These are phyloP conservation scores for Neosalanx taihuensis DNA, from an alignment of 2,797 vertebrate species.

Conservation along the genomic window DNA sequence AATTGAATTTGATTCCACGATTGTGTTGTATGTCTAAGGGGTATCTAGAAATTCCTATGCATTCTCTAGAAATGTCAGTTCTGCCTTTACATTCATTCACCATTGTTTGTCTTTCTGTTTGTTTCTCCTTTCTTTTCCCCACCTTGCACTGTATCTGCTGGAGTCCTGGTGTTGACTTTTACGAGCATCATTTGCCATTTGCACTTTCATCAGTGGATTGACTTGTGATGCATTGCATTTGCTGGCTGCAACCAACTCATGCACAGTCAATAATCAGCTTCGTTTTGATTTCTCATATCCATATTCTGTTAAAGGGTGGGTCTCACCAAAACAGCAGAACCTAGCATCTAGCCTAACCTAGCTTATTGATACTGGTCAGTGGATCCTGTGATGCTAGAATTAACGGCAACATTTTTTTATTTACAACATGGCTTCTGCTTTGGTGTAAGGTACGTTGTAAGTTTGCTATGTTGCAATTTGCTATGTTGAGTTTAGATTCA, in stretches of 20 bases:
- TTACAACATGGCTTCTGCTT: neutral
- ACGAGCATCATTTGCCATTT: slow-evolving; percentile 21
- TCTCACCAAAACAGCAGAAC: slow-evolving; percentile 32
- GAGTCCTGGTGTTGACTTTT: slow-evolving; percentile 32
- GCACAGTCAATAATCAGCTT: slow-evolving; percentile 30
- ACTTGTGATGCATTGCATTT: slow-evolving; percentile 67
- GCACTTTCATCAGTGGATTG: slow-evolving; percentile 46
- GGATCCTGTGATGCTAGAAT: neutral
- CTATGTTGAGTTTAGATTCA: neutral
- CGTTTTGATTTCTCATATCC: slow-evolving; percentile 31
- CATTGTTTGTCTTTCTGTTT: slow-evolving; percentile 2
- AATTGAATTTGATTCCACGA: slow-evolving; percentile 24
- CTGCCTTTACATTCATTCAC: slow-evolving; percentile 2
- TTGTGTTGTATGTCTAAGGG: slow-evolving; percentile 29
- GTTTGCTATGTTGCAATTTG: neutral
- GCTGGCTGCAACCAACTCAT: slow-evolving; percentile 52
- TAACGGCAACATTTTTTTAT: neutral
- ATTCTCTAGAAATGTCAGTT: neutral
- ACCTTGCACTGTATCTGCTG: slow-evolving; percentile 45
- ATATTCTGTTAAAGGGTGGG: slow-evolving; percentile 59
- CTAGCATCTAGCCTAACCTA: neutral
- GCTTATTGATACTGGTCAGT: neutral
- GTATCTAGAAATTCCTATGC: neutral
- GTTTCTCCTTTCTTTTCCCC: slow-evolving; percentile 34
- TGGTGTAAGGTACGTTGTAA: neutral